A percentile compares a stretch with the other conserved stretches of the same genome.
These are phyloP conservation scores for Coenobita brevimanus DNA, from an alignment of 1,140 invertebrate genomes.

Conservation along the genomic window DNA sequence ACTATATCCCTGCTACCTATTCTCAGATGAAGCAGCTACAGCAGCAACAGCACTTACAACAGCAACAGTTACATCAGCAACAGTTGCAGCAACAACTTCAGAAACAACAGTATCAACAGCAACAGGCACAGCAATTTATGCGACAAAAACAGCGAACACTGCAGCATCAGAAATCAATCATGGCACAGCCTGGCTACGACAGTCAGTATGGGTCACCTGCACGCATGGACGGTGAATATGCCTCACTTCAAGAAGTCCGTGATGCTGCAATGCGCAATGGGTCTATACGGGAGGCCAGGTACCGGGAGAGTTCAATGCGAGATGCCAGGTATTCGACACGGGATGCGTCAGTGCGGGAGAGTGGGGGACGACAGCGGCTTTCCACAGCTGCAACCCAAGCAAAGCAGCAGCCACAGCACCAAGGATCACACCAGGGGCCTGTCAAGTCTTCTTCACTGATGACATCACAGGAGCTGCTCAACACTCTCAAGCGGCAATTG, in stretches of 20 bases:
- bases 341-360: slow-evolving; percentile 16
- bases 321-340: neutral
- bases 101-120: slow-evolving; percentile 28
- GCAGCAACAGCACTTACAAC: slow-evolving; percentile 51
- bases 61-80: slow-evolving; percentile 33
- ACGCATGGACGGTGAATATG: slow-evolving; percentile 54
- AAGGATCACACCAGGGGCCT: slow-evolving; percentile 21
- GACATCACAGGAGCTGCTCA: slow-evolving; percentile 67
- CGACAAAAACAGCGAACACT: slow-evolving; percentile 31
- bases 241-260: slow-evolving; percentile 53
- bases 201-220: slow-evolving; percentile 46
- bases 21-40: slow-evolving; percentile 56
- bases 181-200: slow-evolving; percentile 27
- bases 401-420: slow-evolving; percentile 9
- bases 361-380: slow-evolving; percentile 14
- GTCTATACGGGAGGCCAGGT: neutral
- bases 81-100: slow-evolving; percentile 23
- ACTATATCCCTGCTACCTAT: slow-evolving; percentile 34
- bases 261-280: slow-evolving; percentile 19
- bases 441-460: slow-evolving; percentile 66
- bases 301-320: slow-evolving; percentile 12
- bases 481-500: slow-evolving; percentile 67
- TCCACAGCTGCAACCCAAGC: slow-evolving; percentile 21
- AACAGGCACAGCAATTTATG: slow-evolving; percentile 32
- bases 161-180: slow-evolving; percentile 51